These are phyloP conservation scores for Brachyptera putata DNA, from an alignment of 2,888 invertebrate genomes.

Conservation along the genomic window DNA sequence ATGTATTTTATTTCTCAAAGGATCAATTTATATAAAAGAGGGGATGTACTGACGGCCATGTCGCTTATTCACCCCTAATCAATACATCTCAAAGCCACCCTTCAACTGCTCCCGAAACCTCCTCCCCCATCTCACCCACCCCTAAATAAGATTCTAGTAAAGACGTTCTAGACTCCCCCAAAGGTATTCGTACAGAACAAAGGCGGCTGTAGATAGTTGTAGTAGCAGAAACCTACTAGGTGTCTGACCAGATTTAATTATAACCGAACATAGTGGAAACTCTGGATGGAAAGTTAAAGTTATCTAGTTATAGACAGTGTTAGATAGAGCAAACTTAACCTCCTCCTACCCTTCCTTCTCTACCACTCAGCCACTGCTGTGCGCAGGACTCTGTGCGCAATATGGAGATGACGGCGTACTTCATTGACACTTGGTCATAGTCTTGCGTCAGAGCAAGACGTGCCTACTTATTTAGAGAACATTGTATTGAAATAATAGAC, in stretches of 20 bases:
- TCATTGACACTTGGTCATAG: no score
- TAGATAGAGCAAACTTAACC: neutral
- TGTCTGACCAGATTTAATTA: constrained; percentile 15
- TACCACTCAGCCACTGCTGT: neutral
- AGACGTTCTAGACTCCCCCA: neutral
- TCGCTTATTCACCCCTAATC: no score
- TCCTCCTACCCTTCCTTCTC: neutral
- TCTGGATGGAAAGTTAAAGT: constrained; percentile 11
- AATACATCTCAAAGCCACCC: no score
- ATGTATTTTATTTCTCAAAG: no score
- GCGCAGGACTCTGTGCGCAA: constrained; percentile 5
- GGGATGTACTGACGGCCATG: no score
- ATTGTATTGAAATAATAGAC: no score
- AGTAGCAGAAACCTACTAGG: constrained; percentile 1
- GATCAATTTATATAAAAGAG: no score
- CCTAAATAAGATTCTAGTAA: constrained; percentile 7
- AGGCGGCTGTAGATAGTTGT: neutral
- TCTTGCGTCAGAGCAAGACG: no score
- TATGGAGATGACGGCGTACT: neutral
- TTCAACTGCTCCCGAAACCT: neutral
- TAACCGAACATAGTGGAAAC: constrained; percentile 1
- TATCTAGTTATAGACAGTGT: constrained; percentile 11
- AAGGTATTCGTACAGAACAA: neutral
- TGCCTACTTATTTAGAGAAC: no score
- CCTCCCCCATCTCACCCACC: neutral